Evolutionary conservation across 2,113 vertebrate genomes (phyloP).

Genomic region (Ptilorrhoa leucosticta): DNA sequence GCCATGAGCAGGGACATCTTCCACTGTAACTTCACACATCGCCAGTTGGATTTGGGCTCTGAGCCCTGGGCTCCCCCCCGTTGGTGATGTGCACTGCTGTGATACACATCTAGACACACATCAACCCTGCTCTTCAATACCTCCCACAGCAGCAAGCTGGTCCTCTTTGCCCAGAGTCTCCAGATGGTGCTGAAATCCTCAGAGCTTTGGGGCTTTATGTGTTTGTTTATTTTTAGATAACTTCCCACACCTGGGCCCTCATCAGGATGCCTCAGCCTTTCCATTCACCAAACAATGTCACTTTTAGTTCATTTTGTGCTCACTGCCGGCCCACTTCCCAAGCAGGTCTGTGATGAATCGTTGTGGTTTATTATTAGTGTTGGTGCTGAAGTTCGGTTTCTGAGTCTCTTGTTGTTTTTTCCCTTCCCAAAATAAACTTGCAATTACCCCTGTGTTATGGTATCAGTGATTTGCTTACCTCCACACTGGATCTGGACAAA

Average conservation of each 20-base stretch:
- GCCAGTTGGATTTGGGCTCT: accelerated
- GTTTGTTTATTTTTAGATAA: slow-evolving; percentile 43
- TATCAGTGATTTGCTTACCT: background rate
- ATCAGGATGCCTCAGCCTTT: background rate
- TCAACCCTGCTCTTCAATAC: background rate
- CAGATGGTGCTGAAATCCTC: slow-evolving; percentile 26
- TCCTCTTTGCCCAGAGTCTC: background rate
- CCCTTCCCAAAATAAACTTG: background rate
- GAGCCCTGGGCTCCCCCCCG: background rate
- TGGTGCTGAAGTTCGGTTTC: background rate
- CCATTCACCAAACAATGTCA: background rate
- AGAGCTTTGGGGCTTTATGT: background rate
- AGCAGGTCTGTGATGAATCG: background rate
- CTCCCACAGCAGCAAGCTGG: background rate
- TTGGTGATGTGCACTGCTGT: background rate
- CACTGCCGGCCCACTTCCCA: background rate
- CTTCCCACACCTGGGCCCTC: background rate
- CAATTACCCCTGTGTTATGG: background rate
- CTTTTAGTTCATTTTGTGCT: background rate
- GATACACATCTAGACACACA: background rate
- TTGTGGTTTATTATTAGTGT: background rate
- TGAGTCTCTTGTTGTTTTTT: background rate
- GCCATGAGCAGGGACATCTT: background rate
- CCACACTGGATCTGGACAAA: accelerated
- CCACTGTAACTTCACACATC: background rate